phyloP scores from a whole-genome alignment of 2,797 vertebrate genomes.

The Sebastes alutus region DNA sequence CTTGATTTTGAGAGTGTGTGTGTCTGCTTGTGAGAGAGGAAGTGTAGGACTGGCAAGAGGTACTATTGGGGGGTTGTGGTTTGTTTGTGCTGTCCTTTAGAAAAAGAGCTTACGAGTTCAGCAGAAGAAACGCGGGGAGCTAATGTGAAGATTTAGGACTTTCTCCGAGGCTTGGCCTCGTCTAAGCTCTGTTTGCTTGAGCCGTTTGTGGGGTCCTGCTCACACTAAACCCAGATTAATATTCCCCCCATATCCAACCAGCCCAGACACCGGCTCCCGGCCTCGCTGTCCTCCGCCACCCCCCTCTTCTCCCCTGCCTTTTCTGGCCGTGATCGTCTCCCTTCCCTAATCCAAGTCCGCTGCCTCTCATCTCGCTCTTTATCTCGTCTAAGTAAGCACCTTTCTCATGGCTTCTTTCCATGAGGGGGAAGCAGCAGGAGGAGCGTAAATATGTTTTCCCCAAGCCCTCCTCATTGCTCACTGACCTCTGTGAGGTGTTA shows the following conservation, averaged over 20 bases:
- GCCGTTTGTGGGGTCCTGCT: constrained; percentile 94
- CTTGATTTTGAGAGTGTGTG: constrained; percentile 84
- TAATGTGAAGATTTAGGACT: constrained; percentile 98
- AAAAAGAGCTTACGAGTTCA: constrained; percentile 97
- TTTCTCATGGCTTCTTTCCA: constrained; percentile 85
- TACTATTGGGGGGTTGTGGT: constrained; percentile 69
- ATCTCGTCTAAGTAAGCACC: constrained; percentile 96
- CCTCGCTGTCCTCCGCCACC: constrained; percentile 63
- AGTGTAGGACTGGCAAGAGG: not conserved
- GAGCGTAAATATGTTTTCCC: constrained; percentile 75
- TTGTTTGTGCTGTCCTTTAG: constrained; percentile 97
- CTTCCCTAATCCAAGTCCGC: constrained; percentile 94
- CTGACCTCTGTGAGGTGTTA: constrained; percentile 79
- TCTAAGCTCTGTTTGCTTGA: constrained; percentile 96
- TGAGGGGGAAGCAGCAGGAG: constrained; percentile 70
- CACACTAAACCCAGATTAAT: constrained; percentile 99
- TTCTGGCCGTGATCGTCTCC: constrained; percentile 91
- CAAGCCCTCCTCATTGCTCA: constrained; percentile 60
- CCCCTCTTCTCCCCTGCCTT: constrained; percentile 67
- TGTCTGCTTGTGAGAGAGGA: constrained; percentile 45
- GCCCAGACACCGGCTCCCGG: constrained; percentile 85
- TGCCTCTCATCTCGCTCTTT: constrained; percentile 95
- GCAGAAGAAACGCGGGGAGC: constrained; percentile 94
- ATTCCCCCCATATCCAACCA: constrained; percentile 89
- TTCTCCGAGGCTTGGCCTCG: constrained; percentile 93